Base-by-base conservation (phyloP, 2,113 vertebrate species). In the Myrmecobius fasciatus region DNA sequence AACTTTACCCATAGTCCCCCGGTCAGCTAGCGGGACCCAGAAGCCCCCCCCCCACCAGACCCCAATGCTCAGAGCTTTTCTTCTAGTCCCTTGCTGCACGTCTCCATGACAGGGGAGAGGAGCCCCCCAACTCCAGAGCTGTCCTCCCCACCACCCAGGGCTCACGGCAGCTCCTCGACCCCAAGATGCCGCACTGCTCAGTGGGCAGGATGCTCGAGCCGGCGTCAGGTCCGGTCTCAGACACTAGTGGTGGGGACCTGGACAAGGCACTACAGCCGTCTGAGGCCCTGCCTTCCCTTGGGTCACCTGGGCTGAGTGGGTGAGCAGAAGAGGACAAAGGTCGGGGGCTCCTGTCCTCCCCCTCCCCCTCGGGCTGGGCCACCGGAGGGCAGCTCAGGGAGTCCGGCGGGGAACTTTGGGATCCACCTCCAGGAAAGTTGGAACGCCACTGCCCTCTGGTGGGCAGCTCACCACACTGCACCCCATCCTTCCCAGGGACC, bases 371-470 rank as follows among this genome's bases (percentile, higher is more conserved):
- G 26, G 1, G 54, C 26, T 53, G 53, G 53, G 53, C 53, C 53
- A 26, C n/a, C n/a, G n/a, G n/a, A n/a, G n/a, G n/a, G n/a, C n/a
- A 51, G 28, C 26, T 60, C 10, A 12, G 28, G 28, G 28, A 60
- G 25, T 22, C 24, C 9, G 0, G 7, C 53, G 8, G 1, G 9
- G 8, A 26, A 8, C 25, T 26, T 26, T 54, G 53, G 53, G 25
- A 26, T 54, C 26, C 53, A 26, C 25, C 2, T 28, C 26, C 54
- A 56, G 31, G 12, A 14, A 67, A 36, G 3, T 17, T 17, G 12
- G 3, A 12, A 3, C 60, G 36, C 91, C 93, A 94, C 94, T 92
- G 96, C 95, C 97, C 96, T 94, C 97, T 97, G 91, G 95, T 92
- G 97, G 97, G 25, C 52, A 95, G 6, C 1, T 11, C 2, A 17